A percentile compares a stretch with the other conserved stretches of the same genome.
phyloP scores from a whole-genome alignment of 2,113 vertebrate genomes.

The Melanerpes aurifrons region DNA sequence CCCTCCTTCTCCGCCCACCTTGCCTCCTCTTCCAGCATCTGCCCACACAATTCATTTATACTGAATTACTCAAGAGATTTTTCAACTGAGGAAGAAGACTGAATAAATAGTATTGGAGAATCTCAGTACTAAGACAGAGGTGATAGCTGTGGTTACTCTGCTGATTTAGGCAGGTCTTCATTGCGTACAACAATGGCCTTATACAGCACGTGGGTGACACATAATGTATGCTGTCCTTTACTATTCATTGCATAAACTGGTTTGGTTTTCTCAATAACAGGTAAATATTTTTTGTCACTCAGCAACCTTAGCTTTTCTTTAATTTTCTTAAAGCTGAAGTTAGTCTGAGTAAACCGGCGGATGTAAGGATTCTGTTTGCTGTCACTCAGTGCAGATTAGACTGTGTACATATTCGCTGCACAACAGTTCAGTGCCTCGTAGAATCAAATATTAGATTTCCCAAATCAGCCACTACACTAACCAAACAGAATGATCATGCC shows the following conservation, averaged over 20 bases:
- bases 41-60: not conserved
- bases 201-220: not conserved
- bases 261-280: not conserved
- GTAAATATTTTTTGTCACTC: constrained; percentile 66
- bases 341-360: constrained; percentile 29
- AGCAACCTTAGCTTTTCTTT: constrained; percentile 42
- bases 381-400: not conserved
- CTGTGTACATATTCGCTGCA: not conserved
- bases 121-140: not conserved
- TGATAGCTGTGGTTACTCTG: constrained; percentile 1
- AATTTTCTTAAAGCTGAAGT: constrained; percentile 37
- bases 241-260: not conserved
- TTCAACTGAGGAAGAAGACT: not conserved
- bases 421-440: not conserved
- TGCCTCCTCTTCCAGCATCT: not conserved
- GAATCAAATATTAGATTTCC: not conserved
- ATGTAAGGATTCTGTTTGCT: constrained; percentile 16
- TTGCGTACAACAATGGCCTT: not conserved
- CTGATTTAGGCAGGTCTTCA: constrained; percentile 25
- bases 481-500: not conserved
- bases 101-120: constrained; percentile 22
- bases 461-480: not conserved
- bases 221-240: constrained; percentile 35
- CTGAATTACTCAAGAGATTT: not conserved
- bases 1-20: not conserved